Evolutionary conservation across 2,113 vertebrate genomes (phyloP).

Genomic region (Clarias batrachus): DNA sequence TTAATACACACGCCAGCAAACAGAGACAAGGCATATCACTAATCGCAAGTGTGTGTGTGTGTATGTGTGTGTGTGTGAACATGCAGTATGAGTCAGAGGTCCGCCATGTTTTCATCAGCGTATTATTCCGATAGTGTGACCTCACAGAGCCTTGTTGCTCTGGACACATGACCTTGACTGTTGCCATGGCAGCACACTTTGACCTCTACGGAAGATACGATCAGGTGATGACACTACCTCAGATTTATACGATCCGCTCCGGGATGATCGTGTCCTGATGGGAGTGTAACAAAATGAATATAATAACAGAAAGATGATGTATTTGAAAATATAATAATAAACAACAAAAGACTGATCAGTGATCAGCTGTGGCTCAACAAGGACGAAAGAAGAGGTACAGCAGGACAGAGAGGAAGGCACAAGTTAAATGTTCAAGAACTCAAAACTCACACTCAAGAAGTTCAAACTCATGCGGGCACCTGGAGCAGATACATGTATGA

Average conservation of each 20-base stretch:
- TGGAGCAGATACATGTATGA: not conserved
- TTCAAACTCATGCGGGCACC: no score
- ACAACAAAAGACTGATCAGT: not conserved
- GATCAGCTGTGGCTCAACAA: not conserved
- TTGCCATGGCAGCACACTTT: conserved; percentile 86
- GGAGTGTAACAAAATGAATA: not conserved
- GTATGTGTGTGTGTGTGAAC: not conserved
- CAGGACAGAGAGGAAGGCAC: not conserved
- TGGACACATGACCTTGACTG: conserved; percentile 87
- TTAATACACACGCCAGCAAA: not conserved
- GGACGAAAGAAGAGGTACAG: not conserved
- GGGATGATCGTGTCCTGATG: conserved; percentile 4
- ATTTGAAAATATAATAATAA: not conserved
- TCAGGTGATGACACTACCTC: conserved; percentile 41
- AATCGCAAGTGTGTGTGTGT: not conserved
- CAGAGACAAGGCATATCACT: not conserved
- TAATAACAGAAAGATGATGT: not conserved
- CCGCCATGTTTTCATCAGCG: conserved; percentile 84
- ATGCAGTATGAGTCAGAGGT: conserved; percentile 72
- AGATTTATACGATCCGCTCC: not conserved
- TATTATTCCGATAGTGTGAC: conserved; percentile 86
- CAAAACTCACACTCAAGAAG: no score
- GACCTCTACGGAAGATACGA: conserved; percentile 70
- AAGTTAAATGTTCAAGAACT: not conserved
- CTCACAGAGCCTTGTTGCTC: conserved; percentile 76